phyloP scores from a whole-genome alignment of 2,113 vertebrate species.

The Chionis minor region DNA sequence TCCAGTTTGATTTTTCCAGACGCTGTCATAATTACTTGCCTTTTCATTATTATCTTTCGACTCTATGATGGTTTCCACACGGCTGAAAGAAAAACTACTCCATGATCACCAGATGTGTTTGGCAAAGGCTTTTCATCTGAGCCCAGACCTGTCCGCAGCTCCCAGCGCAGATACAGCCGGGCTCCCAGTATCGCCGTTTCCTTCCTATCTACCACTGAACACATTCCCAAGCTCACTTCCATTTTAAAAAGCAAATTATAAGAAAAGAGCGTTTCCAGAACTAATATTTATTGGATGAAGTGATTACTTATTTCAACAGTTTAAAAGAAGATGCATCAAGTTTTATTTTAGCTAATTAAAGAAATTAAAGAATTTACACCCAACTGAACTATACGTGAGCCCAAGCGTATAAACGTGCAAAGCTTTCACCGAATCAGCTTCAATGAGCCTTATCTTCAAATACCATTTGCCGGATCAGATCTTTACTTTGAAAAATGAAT shows the following conservation, averaged over 20 bases:
- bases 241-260: not conserved
- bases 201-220: not conserved
- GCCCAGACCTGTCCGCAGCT: not conserved
- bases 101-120: not conserved
- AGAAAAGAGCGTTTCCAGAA: not conserved
- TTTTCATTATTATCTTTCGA: not conserved
- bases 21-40: not conserved
- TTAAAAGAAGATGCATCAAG: not conserved
- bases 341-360: not conserved
- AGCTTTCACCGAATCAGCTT: not conserved
- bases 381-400: not conserved
- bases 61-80: not conserved
- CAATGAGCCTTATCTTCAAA: not conserved
- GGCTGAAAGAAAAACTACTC: not conserved
- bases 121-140: not conserved
- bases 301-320: not conserved
- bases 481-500: not conserved
- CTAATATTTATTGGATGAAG: not conserved
- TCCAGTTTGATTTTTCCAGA: not conserved
- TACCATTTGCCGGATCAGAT: not conserved
- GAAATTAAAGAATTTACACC: not conserved
- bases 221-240: not conserved
- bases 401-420: not conserved
- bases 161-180: not conserved
- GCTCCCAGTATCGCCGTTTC: accelerated